These are phyloP conservation scores for Pseudochirops corinnae DNA, from an alignment of 2,797 vertebrate species.

Conservation along the genomic window DNA sequence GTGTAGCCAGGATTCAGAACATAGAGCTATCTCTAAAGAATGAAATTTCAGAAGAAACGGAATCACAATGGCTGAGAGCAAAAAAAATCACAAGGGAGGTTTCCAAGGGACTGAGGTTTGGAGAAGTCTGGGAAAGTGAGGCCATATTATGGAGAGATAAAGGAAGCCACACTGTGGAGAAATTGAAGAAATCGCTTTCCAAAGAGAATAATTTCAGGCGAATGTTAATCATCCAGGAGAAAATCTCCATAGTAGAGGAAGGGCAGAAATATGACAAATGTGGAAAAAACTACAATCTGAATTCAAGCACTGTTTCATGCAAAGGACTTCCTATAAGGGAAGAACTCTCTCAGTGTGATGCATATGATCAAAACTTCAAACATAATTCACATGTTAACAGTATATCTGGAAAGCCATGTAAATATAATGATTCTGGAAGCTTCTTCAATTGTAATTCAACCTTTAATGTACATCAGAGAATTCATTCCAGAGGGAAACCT, in stretches of 20 bases:
- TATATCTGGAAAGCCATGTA: constrained; percentile 75
- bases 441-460: constrained; percentile 77
- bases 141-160: background rate
- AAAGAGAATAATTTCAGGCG: background rate
- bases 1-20: background rate
- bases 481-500: constrained; percentile 76
- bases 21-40: background rate
- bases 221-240: background rate
- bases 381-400: constrained; percentile 76
- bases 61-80: background rate
- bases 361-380: constrained; percentile 75
- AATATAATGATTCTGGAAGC: constrained; percentile 73
- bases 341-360: constrained; percentile 71
- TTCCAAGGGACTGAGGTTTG: background rate
- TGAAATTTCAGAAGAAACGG: background rate
- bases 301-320: constrained; percentile 32
- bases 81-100: background rate
- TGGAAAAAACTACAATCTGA: background rate
- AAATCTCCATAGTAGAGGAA: background rate
- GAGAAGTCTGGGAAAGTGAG: background rate
- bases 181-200: background rate
- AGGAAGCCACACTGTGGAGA: background rate
- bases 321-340: constrained; percentile 73
- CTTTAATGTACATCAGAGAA: constrained; percentile 75
- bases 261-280: background rate